Conservation (phyloP, 2,113 vertebrate species). For the Lathamus discolor region DNA sequence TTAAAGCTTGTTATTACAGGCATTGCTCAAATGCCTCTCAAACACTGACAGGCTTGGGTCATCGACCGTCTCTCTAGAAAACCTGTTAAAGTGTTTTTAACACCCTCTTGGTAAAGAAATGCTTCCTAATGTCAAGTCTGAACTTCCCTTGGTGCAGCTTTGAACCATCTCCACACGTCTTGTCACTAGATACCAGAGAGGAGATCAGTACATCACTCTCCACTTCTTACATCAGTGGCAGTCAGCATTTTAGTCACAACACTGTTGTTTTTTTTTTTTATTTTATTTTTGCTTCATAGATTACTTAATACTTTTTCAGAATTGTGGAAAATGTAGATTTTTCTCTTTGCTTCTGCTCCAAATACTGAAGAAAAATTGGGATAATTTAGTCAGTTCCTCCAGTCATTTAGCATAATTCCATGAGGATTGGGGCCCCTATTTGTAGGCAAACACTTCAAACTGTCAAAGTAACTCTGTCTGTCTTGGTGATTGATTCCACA, state of each 20-base stretch:
- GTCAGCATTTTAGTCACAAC: neutral
- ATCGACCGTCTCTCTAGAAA: too few species aligned
- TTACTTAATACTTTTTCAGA: neutral
- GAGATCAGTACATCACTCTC: too few species aligned
- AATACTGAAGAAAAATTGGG: neutral
- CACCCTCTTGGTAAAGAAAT: too few species aligned
- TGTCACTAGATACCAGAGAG: too few species aligned
- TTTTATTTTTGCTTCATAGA: neutral
- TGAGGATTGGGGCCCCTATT: neutral
- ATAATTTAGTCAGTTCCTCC: neutral
- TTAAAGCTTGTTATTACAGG: too few species aligned
- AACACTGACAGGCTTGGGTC: too few species aligned
- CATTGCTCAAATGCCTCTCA: too few species aligned
- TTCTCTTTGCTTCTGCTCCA: neutral
- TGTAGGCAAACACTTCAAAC: neutral
- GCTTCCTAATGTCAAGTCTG: too few species aligned
- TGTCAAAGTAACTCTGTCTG: neutral
- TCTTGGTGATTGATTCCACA: neutral
- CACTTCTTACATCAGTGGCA: neutral
- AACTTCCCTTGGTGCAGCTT: too few species aligned
- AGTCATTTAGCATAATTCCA: neutral
- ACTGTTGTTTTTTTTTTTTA: rapidly evolving
- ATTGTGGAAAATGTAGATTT: neutral
- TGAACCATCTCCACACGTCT: too few species aligned
- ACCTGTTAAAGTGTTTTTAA: too few species aligned